These are phyloP conservation scores for Raja brachyura DNA, from an alignment of 2,113 vertebrate genomes.

Conservation along the genomic window DNA sequence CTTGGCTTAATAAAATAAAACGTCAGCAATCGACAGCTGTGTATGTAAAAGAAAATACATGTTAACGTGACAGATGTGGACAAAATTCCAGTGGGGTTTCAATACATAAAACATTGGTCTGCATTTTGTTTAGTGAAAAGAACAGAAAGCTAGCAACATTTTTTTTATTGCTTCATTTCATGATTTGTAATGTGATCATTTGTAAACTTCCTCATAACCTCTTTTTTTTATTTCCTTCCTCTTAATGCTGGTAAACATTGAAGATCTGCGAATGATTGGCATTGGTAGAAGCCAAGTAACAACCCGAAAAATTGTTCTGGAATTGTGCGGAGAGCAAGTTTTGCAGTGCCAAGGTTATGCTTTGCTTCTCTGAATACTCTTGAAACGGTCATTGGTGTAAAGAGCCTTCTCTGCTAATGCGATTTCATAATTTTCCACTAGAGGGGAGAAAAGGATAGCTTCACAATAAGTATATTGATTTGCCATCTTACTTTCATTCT, in stretches of 20 bases:
- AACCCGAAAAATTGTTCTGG: background rate
- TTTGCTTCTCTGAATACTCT: background rate
- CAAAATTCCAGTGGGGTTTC: background rate
- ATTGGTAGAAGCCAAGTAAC: background rate
- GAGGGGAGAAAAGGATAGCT: background rate
- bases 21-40: too few species aligned
- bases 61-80: background rate
- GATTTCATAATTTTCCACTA: background rate
- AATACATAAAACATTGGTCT: background rate
- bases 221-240: background rate
- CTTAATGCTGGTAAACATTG: background rate
- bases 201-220: background rate
- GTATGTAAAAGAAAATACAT: too few species aligned
- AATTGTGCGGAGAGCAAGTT: background rate
- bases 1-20: background rate
- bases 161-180: too few species aligned
- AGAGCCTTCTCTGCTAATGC: background rate
- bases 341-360: background rate
- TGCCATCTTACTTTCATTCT: background rate
- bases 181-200: too few species aligned
- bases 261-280: background rate
- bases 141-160: too few species aligned
- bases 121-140: too few species aligned
- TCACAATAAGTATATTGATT: background rate
- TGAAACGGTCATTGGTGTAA: background rate